These are phyloP conservation scores for Microtus oregoni DNA, from an alignment of 2,113 vertebrate genomes.

Conservation along the genomic window DNA sequence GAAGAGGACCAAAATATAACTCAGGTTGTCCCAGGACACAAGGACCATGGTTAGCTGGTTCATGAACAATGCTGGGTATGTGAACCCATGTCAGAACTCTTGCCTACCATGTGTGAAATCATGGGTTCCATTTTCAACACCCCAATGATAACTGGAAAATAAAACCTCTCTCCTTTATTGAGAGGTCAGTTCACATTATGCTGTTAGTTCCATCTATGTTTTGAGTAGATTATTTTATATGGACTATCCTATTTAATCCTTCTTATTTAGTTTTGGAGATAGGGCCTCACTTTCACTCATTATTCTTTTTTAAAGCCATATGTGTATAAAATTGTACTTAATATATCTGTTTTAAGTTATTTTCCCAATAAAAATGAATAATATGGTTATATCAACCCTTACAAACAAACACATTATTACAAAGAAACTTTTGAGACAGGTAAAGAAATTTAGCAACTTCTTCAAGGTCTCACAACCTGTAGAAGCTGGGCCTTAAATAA, in stretches of 20 bases:
- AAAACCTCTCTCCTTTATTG: background rate
- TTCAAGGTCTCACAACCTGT: background rate
- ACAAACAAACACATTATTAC: background rate
- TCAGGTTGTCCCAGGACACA: background rate
- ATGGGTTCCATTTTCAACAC: background rate
- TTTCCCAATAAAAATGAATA: constrained; percentile 50
- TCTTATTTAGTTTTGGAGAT: background rate
- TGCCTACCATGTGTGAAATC: background rate
- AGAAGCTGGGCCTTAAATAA: background rate
- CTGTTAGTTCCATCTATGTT: background rate
- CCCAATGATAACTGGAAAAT: background rate
- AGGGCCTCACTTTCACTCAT: background rate
- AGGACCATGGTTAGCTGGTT: background rate
- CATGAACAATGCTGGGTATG: background rate
- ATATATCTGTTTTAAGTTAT: constrained; percentile 54
- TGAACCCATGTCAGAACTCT: background rate
- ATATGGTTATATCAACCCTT: background rate
- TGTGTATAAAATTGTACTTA: background rate
- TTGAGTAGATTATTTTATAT: background rate
- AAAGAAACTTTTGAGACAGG: background rate
- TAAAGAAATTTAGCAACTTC: background rate
- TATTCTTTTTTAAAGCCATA: constrained; percentile 23
- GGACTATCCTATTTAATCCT: background rate
- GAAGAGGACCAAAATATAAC: background rate
- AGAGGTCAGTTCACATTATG: background rate